Conservation (phyloP, 2,888 invertebrate genomes). For the Vanessa cardui region DNA sequence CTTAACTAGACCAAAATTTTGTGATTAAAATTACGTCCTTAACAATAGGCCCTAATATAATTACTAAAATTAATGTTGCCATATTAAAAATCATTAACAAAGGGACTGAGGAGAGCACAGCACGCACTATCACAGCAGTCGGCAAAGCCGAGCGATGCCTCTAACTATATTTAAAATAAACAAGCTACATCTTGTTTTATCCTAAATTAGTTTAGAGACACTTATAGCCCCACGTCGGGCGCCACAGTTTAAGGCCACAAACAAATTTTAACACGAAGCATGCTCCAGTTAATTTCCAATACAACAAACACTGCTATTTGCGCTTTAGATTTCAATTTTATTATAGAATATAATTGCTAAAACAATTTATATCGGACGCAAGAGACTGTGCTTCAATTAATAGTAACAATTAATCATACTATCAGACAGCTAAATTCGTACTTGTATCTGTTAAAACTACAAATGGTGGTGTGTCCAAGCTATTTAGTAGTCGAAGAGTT, state of each 20-base stretch:
- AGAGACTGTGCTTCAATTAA: slow-evolving; percentile 57
- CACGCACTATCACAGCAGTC: slow-evolving; percentile 79
- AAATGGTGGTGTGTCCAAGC: slow-evolving; percentile 54
- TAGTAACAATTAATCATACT: slow-evolving; percentile 35
- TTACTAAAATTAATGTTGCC: slow-evolving; percentile 42
- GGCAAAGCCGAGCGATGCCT: slow-evolving; percentile 58
- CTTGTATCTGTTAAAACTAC: slow-evolving; percentile 49
- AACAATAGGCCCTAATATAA: slow-evolving; percentile 64
- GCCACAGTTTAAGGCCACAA: slow-evolving; percentile 80
- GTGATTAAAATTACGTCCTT: slow-evolving; percentile 57
- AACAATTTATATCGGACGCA: slow-evolving; percentile 62
- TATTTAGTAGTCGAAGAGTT: slow-evolving; percentile 59
- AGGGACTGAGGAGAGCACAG: slow-evolving; percentile 72
- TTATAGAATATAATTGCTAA: slow-evolving; percentile 37
- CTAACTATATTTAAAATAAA: slow-evolving; percentile 46
- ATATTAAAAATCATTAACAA: slow-evolving; percentile 41
- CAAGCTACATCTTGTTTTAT: slow-evolving; percentile 32
- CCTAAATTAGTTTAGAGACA: slow-evolving; percentile 52
- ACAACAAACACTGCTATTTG: slow-evolving; percentile 59
- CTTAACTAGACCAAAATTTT: slow-evolving; percentile 51
- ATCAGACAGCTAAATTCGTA: slow-evolving; percentile 40
- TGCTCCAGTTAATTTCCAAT: slow-evolving; percentile 57
- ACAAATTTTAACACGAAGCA: slow-evolving; percentile 74
- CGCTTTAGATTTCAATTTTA: slow-evolving; percentile 54
- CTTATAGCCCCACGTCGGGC: slow-evolving; percentile 64